These are phyloP conservation scores for Oryzias dopingdopingensis DNA, from an alignment of 2,797 vertebrate species.

Conservation along the genomic window DNA sequence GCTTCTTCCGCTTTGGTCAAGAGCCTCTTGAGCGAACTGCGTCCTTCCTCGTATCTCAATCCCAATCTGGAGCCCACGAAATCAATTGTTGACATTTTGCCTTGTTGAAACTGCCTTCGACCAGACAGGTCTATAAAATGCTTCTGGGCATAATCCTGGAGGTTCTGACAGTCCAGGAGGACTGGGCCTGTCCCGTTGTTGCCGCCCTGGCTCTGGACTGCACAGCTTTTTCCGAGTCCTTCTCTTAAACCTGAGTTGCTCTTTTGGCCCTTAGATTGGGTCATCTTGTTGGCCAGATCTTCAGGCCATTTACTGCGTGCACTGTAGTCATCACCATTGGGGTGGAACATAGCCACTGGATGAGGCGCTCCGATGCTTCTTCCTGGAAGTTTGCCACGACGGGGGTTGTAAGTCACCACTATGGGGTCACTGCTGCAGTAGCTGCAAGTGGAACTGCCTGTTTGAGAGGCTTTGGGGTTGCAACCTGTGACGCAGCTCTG, in stretches of 20 bases:
- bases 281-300: constrained; percentile 84
- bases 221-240: constrained; percentile 59
- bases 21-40: constrained; percentile 77
- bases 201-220: constrained; percentile 60
- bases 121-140: constrained; percentile 75
- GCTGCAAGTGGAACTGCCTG: constrained; percentile 85
- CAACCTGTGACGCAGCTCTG: constrained; percentile 83
- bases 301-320: constrained; percentile 87
- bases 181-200: constrained; percentile 67
- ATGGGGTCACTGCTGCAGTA: constrained; percentile 89
- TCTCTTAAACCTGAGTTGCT: constrained; percentile 72
- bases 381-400: constrained; percentile 74
- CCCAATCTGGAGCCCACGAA: constrained; percentile 74
- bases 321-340: constrained; percentile 83
- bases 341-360: constrained; percentile 58
- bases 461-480: constrained; percentile 81
- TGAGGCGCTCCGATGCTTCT: constrained; percentile 54
- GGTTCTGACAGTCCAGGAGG: constrained; percentile 78
- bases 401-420: constrained; percentile 85
- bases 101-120: constrained; percentile 78
- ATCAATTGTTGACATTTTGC: constrained; percentile 81
- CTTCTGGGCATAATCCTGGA: constrained; percentile 72
- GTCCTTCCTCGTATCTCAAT: constrained; percentile 61
- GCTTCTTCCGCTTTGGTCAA: constrained; percentile 70
- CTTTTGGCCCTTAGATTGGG: constrained; percentile 75